Base-by-base conservation (phyloP, 37 sponge, comb jelly and placozoan species). In the Geodia barretti region DNA sequence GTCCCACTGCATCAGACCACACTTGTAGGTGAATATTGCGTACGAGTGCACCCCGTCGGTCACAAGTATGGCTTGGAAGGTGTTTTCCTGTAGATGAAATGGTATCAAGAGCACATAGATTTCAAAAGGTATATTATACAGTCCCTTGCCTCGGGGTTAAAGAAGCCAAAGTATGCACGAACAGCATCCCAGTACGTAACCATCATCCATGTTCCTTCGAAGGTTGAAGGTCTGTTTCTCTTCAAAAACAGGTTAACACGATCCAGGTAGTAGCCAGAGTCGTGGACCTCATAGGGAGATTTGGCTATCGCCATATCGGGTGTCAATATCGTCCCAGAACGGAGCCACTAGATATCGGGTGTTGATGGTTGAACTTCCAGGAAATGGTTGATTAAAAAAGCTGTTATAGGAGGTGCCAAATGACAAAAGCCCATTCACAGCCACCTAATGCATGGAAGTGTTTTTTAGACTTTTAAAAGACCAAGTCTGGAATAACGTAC, bases 281-380 rank as follows among this genome's bases (percentile, higher is more conserved):
- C 54, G 14, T 81, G 72, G 26, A 80, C 78, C 64, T 85, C 58
- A 58, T 90, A 90, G 41, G n/a, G 40, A 60, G 40, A 90, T 85
- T 31, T 62, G 26, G 0, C 91, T 86, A 39, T 3, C 54, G 54
- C 14, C 76, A 4, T 30, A 70, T 39, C 82, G 36, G 20, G 67
- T 68, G 60, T 90, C 87, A 14, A 47, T 14, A 54, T 89, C 90
- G 7, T 74, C 73, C 90, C 90, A 89, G 72, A 74, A 89, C 1
- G 90, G 90, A 33, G 90, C 90, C 41, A 89, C 67, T 24, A 74
- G 23, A 8, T 28, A 47, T 28, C 54, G 54, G 54, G 7, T 47
- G 14, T 17, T 17, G 7, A 47, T 47, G 7, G 54, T 14, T 17
- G 14, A 47, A 47, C 54, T 47, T 14, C 54, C 54, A 17, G 54